Conservation (phyloP, 2,797 vertebrate species). For the Peromyscus eremicus region DNA sequence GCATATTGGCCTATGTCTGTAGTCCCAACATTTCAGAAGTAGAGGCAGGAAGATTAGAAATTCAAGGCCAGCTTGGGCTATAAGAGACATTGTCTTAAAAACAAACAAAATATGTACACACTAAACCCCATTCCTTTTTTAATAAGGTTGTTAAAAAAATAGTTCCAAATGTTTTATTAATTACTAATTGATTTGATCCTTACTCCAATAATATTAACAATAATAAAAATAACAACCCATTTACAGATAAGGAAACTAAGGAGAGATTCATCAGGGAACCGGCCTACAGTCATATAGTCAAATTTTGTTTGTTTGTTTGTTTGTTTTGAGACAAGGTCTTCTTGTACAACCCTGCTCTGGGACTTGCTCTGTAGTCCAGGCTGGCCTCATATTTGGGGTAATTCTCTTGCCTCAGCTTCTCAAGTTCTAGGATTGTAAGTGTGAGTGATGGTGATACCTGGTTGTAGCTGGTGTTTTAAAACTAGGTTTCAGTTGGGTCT, state of each 20-base stretch:
- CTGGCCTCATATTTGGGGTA: background rate
- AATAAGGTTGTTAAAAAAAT: background rate
- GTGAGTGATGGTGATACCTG: background rate
- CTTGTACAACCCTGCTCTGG: background rate
- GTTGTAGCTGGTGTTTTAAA: background rate
- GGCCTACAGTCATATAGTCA: background rate
- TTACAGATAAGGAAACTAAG: slow-evolving; percentile 47
- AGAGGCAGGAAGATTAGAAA: background rate
- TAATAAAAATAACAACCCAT: background rate
- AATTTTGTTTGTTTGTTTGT: background rate
- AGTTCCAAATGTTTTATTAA: background rate
- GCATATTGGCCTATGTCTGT: background rate
- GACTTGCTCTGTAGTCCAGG: background rate
- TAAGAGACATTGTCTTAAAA: background rate
- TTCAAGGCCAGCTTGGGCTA: background rate
- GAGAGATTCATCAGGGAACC: background rate
- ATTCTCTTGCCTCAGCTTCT: background rate
- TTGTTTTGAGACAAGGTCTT: background rate
- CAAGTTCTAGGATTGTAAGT: background rate
- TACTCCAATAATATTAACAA: background rate
- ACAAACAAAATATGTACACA: background rate
- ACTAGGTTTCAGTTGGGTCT: background rate
- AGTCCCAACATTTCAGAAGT: background rate
- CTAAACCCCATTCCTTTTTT: background rate
- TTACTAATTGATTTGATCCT: slow-evolving; percentile 28